A percentile compares a stretch with the other conserved stretches of the same genome.
These are phyloP conservation scores for Aphis craccivora DNA, from an alignment of 1,140 invertebrate species.

Conservation along the genomic window DNA sequence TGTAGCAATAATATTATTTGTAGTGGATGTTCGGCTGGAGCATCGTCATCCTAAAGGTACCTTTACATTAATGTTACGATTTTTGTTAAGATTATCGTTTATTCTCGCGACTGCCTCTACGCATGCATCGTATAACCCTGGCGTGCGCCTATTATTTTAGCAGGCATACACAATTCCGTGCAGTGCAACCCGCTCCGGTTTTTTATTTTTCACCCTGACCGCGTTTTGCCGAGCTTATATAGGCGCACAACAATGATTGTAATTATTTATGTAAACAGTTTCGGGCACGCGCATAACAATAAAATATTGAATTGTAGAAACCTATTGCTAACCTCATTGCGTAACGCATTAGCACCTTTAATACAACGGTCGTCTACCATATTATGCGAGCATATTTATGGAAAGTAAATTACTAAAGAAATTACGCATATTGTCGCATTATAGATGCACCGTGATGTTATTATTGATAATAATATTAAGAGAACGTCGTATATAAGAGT, in stretches of 20 bases:
- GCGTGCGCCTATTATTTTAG: no score
- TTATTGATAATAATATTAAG: neutral
- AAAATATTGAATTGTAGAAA: constrained; percentile 20
- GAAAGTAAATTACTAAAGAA: neutral
- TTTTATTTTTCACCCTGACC: neutral
- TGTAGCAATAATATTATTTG: no score
- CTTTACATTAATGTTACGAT: no score
- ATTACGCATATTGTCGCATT: neutral
- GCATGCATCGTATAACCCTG: neutral
- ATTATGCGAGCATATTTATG: neutral
- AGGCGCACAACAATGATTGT: neutral
- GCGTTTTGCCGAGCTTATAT: neutral
- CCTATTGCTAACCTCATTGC: neutral
- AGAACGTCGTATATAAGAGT: neutral
- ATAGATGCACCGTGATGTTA: neutral
- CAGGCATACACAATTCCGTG: neutral
- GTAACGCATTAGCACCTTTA: neutral
- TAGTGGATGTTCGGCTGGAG: no score
- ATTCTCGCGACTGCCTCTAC: neutral
- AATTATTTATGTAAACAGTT: neutral
- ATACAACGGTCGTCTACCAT: neutral
- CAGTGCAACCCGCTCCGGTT: neutral
- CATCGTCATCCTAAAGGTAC: no score
- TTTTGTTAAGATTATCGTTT: neutral
- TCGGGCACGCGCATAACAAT: neutral